Evolutionary conservation across 2,797 vertebrate genomes (phyloP).

Genomic region (Pteropus rufus): DNA sequence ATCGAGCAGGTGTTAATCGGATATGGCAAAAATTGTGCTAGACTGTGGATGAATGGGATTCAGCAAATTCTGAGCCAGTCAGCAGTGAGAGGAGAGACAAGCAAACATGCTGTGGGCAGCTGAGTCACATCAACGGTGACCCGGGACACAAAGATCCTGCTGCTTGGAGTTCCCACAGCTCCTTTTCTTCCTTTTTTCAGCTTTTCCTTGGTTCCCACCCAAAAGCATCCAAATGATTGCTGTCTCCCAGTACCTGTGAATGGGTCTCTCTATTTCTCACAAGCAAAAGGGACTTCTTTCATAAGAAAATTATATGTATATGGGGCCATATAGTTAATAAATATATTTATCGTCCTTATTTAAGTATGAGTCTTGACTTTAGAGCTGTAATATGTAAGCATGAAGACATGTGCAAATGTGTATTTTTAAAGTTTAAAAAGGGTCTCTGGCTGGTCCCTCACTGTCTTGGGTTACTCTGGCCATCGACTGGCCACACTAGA

Average conservation of each 20-base stretch:
- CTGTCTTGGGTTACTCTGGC: neutral
- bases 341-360: neutral
- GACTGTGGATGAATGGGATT: neutral
- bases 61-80: neutral
- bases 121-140: neutral
- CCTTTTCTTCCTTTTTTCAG: neutral
- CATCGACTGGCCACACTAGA: neutral
- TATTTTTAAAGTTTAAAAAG: neutral
- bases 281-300: neutral
- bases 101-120: fast-evolving
- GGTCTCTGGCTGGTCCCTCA: neutral
- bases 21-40: neutral
- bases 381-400: neutral
- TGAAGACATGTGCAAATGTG: neutral
- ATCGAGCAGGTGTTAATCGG: neutral
- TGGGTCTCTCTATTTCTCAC: neutral
- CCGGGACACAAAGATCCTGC: neutral
- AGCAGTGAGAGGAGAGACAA: neutral
- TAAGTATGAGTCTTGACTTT: neutral
- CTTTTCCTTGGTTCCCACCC: neutral
- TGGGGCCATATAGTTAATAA: neutral
- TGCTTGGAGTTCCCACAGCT: neutral
- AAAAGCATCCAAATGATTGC: neutral
- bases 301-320: neutral
- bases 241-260: neutral